These are phyloP conservation scores for Dasypolia templi DNA, from an alignment of 2,888 invertebrate species.

Conservation along the genomic window DNA sequence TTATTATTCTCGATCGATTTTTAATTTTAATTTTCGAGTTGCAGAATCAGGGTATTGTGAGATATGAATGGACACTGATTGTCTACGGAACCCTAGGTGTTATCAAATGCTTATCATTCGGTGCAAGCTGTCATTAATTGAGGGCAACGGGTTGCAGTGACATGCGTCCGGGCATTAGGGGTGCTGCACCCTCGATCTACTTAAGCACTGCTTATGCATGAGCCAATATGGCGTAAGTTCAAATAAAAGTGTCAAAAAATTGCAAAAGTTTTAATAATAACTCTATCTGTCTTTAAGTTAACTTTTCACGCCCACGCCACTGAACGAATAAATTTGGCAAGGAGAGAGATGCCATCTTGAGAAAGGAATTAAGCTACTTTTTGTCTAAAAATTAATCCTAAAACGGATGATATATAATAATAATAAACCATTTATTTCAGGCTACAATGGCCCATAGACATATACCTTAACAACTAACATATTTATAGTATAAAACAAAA, in stretches of 20 bases:
- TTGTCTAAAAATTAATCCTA: too few species aligned
- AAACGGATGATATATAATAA: too few species aligned
- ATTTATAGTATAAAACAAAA: too few species aligned
- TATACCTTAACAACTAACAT: too few species aligned
- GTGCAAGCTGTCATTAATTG: conserved; percentile 51
- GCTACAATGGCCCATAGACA: too few species aligned
- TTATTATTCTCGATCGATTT: too few species aligned
- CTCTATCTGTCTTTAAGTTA: too few species aligned
- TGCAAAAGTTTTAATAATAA: not conserved
- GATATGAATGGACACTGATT: conserved; percentile 24
- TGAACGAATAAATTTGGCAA: too few species aligned
- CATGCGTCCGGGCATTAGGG: conserved; percentile 24
- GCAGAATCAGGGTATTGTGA: not conserved
- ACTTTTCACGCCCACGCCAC: too few species aligned
- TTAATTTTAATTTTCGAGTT: not conserved
- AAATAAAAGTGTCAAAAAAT: conserved; percentile 5
- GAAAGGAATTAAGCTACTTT: too few species aligned
- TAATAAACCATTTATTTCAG: too few species aligned
- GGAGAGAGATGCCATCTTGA: too few species aligned
- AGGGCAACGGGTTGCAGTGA: conserved; percentile 52
- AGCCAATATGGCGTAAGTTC: conserved; percentile 32
- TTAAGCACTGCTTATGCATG: conserved; percentile 11
- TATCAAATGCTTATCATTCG: conserved; percentile 35
- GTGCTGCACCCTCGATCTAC: conserved; percentile 31
- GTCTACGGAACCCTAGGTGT: conserved; percentile 15